phyloP scores from a whole-genome alignment of 2,888 invertebrate species.

The Pocota personata region DNA sequence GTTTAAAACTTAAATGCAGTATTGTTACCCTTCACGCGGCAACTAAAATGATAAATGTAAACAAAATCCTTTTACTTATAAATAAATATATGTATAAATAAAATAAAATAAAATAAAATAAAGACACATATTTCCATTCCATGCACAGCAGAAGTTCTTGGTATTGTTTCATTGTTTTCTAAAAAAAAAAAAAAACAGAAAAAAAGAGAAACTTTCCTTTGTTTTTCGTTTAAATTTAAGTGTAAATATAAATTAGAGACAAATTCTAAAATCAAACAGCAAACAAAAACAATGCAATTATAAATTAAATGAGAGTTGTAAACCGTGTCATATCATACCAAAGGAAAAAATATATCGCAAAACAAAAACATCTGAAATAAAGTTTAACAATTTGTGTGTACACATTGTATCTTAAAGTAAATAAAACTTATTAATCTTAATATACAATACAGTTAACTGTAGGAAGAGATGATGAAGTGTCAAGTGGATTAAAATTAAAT shows the following conservation, averaged over 20 bases:
- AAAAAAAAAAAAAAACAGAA: too few species aligned
- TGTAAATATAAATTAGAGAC: constrained; percentile 55
- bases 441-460: constrained; percentile 10
- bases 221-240: constrained; percentile 30
- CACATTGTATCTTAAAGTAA: constrained; percentile 46
- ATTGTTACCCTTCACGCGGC: constrained; percentile 69
- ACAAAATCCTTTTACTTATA: constrained; percentile 24
- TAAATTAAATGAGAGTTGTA: constrained; percentile 27
- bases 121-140: constrained; percentile 54
- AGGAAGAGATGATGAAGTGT: background rate
- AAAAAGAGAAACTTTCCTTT: background rate
- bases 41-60: constrained; percentile 47
- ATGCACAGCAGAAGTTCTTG: constrained; percentile 56
- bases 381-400: constrained; percentile 40
- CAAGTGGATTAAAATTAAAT: constrained; percentile 26
- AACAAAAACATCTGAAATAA: background rate
- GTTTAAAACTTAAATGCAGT: constrained; percentile 64
- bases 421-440: constrained; percentile 24
- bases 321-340: constrained; percentile 47
- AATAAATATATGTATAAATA: constrained; percentile 29
- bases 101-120: too few species aligned
- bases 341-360: background rate
- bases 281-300: constrained; percentile 34
- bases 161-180: constrained; percentile 6
- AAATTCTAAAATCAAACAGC: constrained; percentile 4